Conservation (phyloP, 2,888 invertebrate species). For the Thera britannica region DNA sequence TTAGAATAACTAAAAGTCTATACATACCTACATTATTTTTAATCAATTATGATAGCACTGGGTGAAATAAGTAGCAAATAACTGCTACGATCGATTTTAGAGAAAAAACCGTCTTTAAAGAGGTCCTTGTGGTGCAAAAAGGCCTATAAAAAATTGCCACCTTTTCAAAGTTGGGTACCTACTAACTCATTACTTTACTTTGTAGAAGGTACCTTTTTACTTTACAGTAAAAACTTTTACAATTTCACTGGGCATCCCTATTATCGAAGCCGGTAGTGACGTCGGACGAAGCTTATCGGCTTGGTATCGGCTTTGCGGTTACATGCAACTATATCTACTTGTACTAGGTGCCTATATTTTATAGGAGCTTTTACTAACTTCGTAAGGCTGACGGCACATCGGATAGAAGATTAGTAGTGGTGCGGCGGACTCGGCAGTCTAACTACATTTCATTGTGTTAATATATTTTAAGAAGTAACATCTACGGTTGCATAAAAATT, state of each 20-base stretch:
- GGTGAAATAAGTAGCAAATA: no score
- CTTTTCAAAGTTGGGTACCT: background rate
- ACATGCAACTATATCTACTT: conserved; percentile 39
- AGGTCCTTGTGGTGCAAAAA: no score
- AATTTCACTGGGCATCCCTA: conserved; percentile 8
- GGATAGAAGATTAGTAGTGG: conserved; percentile 14
- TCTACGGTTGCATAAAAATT: no score
- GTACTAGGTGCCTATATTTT: conserved; percentile 2
- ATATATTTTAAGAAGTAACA: background rate
- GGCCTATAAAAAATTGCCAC: no score
- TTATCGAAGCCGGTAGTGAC: conserved; percentile 32
- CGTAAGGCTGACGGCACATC: conserved; percentile 9
- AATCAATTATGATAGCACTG: no score
- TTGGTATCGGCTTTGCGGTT: conserved; percentile 49
- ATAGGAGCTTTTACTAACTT: conserved; percentile 30
- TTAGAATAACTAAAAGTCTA: no score
- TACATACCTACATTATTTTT: no score
- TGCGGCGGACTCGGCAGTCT: background rate
- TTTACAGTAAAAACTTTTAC: background rate
- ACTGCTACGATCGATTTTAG: no score
- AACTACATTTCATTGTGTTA: background rate
- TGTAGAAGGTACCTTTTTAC: background rate
- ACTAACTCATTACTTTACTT: background rate
- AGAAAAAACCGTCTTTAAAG: no score
- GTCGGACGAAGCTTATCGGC: conserved; percentile 50